phyloP scores from a whole-genome alignment of 2,797 vertebrate genomes.

The Epinephelus awoara region DNA sequence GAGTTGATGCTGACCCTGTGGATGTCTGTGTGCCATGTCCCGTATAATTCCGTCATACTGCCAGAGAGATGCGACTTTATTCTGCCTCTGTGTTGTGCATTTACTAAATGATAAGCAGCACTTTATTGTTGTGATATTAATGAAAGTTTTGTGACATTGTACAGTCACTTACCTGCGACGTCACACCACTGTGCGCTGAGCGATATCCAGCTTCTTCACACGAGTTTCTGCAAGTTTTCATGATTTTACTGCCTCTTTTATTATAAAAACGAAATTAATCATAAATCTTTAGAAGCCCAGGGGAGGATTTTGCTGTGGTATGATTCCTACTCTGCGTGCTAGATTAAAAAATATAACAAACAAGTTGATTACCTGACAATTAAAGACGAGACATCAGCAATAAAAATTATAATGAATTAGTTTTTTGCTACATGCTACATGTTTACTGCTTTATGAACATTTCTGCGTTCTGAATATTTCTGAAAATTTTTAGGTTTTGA shows the following conservation, averaged over 20 bases:
- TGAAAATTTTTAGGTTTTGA: no score
- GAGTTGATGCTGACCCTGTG: not conserved
- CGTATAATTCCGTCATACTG: not conserved
- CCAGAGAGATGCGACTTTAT: not conserved
- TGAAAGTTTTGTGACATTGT: not conserved
- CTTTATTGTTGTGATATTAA: not conserved
- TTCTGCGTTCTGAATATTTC: no score
- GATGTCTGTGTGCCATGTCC: not conserved
- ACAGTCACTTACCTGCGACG: not conserved
- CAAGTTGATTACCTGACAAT: no score
- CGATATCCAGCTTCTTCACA: not conserved
- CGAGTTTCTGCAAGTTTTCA: not conserved
- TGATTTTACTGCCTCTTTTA: no score
- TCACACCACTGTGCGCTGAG: not conserved
- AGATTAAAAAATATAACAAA: no score
- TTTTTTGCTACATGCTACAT: no score
- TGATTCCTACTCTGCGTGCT: no score
- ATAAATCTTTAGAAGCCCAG: not conserved
- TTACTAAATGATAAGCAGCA: not conserved
- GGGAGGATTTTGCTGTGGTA: not conserved
- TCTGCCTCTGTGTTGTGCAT: no score
- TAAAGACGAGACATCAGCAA: no score
- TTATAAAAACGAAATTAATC: not conserved
- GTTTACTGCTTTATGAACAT: no score
- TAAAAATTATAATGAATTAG: no score